Base-by-base conservation (phyloP, 2,797 vertebrate genomes). In the Orestias chungarensis region DNA sequence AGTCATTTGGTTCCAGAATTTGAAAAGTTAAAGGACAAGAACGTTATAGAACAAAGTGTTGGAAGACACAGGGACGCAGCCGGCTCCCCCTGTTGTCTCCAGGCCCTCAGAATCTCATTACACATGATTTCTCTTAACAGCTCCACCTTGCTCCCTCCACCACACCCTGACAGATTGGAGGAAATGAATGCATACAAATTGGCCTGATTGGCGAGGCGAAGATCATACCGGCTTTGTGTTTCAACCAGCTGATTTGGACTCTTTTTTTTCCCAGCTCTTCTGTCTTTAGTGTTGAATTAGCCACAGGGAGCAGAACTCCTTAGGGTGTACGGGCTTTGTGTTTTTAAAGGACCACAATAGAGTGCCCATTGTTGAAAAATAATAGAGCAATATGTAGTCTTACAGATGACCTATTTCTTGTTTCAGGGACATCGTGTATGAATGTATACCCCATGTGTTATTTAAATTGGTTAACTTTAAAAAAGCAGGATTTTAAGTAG, bases 171-270 rank as follows among this genome's bases (percentile, higher is more conserved):
- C 84, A 87, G 84, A 88, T 78, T 70, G 82, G 81, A 88, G 85
- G 85, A 90, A 91, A 90, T 87, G 73, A 91, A 84, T 5, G 73
- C 74, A 87, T 87, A 75, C 83, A 93, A 91, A 91, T 90, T 91
- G 87, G 85, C 83, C 89, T 83, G 81, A 31, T 82, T 12, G 85
- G 88, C 23, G 68, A 82, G 64, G 74, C 25, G 2, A 82, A 71
- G 76, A 82, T 79, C 75, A 64, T 43, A 62, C 3, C n/a, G 55
- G 72, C 75, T 64, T 59, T 38, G 54, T 72, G 84, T 79, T 88
- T 82, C 75, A 75, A 75, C 69, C 76, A 54, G 66, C 80, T 49
- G 54, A 61, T 68, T 78, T 59, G 75, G 1, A 76, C 77, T 82
- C 55, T 73, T 69, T 81, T 8, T 29, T 50, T n/a, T n/a, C n/a